phyloP scores from a whole-genome alignment of 2,113 vertebrate species.

The Rhipidura dahli region DNA sequence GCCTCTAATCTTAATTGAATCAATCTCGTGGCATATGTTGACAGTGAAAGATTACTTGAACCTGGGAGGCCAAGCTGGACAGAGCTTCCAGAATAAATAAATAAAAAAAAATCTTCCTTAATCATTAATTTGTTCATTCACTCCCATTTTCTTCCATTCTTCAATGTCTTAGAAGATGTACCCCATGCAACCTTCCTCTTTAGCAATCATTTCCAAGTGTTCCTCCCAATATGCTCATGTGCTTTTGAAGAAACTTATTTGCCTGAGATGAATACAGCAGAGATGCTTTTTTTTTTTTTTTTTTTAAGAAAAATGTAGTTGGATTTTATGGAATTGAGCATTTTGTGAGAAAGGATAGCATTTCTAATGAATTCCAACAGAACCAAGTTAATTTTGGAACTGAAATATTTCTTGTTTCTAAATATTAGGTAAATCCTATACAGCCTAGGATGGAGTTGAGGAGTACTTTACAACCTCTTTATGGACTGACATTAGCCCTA shows the following conservation, averaged over 20 bases:
- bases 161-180: conserved; percentile 82
- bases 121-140: conserved; percentile 89
- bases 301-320: not conserved
- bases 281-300: not conserved
- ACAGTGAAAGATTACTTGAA: conserved; percentile 97
- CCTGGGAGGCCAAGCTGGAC: conserved; percentile 90
- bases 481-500: not conserved
- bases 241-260: conserved; percentile 70
- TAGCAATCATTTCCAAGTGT: conserved; percentile 73
- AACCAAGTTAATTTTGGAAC: not conserved
- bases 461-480: not conserved
- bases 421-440: not conserved
- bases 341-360: not conserved
- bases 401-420: not conserved
- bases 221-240: conserved; percentile 35
- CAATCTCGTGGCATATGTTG: conserved; percentile 92
- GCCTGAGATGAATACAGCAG: conserved; percentile 22
- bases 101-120: conserved; percentile 73
- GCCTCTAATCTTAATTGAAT: conserved; percentile 99
- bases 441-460: not conserved
- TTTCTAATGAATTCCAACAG: not conserved
- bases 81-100: conserved; percentile 73
- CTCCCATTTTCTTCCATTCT: conserved; percentile 82
- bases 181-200: conserved; percentile 53
- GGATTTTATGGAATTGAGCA: conserved; percentile 20